Evolutionary conservation across 2,797 vertebrate species (phyloP), one percentile per base, ranked within the genome.

Genomic region (Pseudomugil tenellus): DNA sequence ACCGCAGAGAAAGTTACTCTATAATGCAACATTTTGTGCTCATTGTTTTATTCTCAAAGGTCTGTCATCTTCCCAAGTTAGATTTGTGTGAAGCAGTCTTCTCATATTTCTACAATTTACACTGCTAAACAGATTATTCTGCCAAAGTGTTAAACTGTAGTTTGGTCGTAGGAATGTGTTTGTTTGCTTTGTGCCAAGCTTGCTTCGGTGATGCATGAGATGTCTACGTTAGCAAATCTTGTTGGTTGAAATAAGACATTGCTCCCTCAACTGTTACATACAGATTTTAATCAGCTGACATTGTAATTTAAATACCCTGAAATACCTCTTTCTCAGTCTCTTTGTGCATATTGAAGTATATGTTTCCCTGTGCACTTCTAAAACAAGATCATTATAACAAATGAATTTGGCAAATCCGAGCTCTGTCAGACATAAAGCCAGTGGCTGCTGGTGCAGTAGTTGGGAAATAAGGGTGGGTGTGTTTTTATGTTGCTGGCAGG

Each of bases 401-500:
- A 83, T 72, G 58, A 66, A 84, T 86, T 67, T 82, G 64, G 76
- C 76, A 81, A 79, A 80, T 87, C 67, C 41, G 60, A 58, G 63
- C 48, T 52, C 75, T 74, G 86, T 84, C 77, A 74, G 67, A 80
- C 74, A 69, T 70, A 68, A 78, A 66, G 81, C 81, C 76, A 53
- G 63, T 66, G 71, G 74, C 77, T 75, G 72, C 77, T 69, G 64
- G 68, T 83, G 79, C 71, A 74, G 70, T 48, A 70, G 84, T 65
- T 77, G 70, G 53, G 66, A 74, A 83, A 73, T 77, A 35, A 74
- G 64, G 79, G 84, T 89, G 79, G 80, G 80, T 80, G 81, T 81
- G 67, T 81, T 81, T 89, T 88, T 74, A 77, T 84, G 70, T 86
- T 39, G 49, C 82, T 89, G 80, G 83, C 78, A 84, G 79, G 83